Evolutionary conservation across 2,888 invertebrate genomes (phyloP).

Genomic region (Drosophila anomalipes): DNA sequence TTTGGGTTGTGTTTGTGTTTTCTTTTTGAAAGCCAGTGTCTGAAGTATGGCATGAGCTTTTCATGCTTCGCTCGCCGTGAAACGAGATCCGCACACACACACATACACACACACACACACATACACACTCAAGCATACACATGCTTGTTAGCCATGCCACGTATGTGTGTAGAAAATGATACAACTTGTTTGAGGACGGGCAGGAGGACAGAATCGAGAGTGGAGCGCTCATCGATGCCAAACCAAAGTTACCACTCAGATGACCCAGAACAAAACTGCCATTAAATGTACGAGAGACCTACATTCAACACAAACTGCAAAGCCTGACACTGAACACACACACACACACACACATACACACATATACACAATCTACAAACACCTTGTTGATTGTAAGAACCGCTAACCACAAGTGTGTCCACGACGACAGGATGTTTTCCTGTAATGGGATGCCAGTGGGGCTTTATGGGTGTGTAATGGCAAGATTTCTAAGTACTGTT

Average conservation of each 20-base stretch:
- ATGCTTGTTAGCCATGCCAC: conserved; percentile 40
- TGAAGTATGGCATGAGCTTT: conserved; percentile 43
- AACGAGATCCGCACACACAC: conserved; percentile 62
- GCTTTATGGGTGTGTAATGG: not conserved
- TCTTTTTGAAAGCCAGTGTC: conserved; percentile 19
- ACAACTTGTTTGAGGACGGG: conserved; percentile 31
- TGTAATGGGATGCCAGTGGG: conserved; percentile 3
- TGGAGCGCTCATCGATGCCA: conserved; percentile 30
- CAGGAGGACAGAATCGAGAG: conserved; percentile 1
- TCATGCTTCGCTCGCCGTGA: conserved; percentile 73
- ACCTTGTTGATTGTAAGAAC: conserved; percentile 49
- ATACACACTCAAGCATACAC: conserved; percentile 1
- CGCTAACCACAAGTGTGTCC: conserved; percentile 37
- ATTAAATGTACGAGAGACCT: conserved; percentile 52
- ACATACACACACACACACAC: conserved; percentile 30
- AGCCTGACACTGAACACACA: conserved; percentile 12
- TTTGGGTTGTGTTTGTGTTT: conserved; percentile 38
- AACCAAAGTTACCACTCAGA: conserved; percentile 62
- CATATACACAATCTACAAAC: conserved; percentile 7
- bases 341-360: conserved; percentile 9
- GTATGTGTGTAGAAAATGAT: conserved; percentile 61
- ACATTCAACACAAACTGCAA: conserved; percentile 17
- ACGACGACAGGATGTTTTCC: not conserved
- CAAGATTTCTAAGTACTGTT: conserved; percentile 21
- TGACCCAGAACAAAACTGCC: conserved; percentile 63